Base-by-base conservation (phyloP, 1,140 invertebrate genomes). In the Latrodectus geometricus region DNA sequence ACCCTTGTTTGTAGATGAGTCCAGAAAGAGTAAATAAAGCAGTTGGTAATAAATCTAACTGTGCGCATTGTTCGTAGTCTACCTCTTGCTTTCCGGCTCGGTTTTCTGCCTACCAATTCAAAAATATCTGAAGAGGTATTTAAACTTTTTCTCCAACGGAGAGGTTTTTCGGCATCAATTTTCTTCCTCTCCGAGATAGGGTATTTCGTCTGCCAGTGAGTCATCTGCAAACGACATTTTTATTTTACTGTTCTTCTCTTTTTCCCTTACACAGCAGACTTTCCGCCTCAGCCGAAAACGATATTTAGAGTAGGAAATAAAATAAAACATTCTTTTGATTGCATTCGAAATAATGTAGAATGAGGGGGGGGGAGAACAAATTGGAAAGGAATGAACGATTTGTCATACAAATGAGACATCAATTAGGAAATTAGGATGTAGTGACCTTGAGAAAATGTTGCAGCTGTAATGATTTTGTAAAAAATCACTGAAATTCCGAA, bases 1-100 rank as follows among this genome's bases (percentile, higher is more conserved):
- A 78, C 61, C 76, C 76, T 48, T 78, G 76, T 78, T 78, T 78
- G 76, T 78, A 78, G 76, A 78, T 78, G 76, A 49, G 61, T 78
- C 66, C 66, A 78, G 76, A 68, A 15, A 56, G 61, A 78, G 76
- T 78, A 78, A 78, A 78, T 78, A 78, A 78, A 78, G 76, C 76
- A 78, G 76, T 17, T 21, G 76, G 17, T 78, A 66, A 61, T 78
- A 78, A 78, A 78, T 78, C 61, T 78, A 61, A 78, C 76, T 78
- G 56, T 52, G 17, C 48, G 56, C 76, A 78, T 78, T 78, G 76
- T 78, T 78, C 56, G 23, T n/a, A 78, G 76, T 78, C 76, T 69
- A n/a, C 17, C 23, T 78, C 61, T 68, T n/a, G 35, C 20, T 17
- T 54, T 78, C 48, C 56, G 76, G 48, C 76, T 78, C 76, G 23